Base-by-base conservation (phyloP, 2,888 invertebrate genomes). In the Caenorhabditis wallacei region DNA sequence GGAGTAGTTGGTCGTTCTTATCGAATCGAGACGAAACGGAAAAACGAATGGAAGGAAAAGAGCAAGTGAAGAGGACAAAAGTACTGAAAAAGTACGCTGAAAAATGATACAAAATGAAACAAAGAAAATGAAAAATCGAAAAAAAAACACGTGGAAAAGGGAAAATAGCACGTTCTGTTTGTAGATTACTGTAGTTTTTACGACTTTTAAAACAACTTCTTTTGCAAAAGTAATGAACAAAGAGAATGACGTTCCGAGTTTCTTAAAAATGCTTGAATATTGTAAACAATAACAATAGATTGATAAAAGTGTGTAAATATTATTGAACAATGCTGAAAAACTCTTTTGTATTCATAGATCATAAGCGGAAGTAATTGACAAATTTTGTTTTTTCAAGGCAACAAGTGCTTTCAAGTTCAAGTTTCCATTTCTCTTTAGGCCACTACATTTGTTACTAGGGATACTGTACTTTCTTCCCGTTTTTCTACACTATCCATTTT, bases 1-100 rank as follows among this genome's bases (percentile, higher is more conserved):
- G n/a, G 26, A 53, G 68, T 43, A 61, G 61, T 61, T 61, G 43
- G 43, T 64, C 37, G 68, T 43, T 69, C 69, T 69, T 69, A 69
- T 69, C 69, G 54, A 68, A 54, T 68, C 68, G 54, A 64, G 51
- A 64, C 64, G 64, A 70, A 72, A 64, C 63, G 43, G 69, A 61
- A 53, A 59, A 43, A 70, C 40, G 59, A 61, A 68, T 48, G 18
- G 46, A 48, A 51, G 16, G 18, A 63, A 51, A 59, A 24, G 51
- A 51, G 68, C 7, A 54, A 24, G 26, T 30, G 24, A 66, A 30
- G 24, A 75, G 57, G 57, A 51, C 64, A 46, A 43, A 43, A 54
- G 40, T 70, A 70, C 70, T 63, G 79, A 56, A 26, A 80, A 80
- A 57, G 66, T 43, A 79, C 43, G 63, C 10, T n/a, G 18, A 22